Evolutionary conservation across 2,888 invertebrate genomes (phyloP).

Genomic region (Pheosia tremula): DNA sequence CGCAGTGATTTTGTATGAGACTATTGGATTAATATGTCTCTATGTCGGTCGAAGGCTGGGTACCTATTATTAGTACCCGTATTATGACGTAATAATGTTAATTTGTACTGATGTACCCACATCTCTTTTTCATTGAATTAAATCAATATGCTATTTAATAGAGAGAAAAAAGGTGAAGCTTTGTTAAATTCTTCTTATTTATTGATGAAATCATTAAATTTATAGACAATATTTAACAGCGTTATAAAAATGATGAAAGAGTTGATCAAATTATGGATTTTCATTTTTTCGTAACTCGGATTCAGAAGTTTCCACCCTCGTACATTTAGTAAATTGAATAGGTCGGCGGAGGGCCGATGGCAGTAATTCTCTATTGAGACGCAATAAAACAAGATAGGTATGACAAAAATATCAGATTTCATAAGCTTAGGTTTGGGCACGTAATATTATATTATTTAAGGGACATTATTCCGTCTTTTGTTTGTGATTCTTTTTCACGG

Average conservation of each 20-base stretch:
- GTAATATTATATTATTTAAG: slow-evolving; percentile 81
- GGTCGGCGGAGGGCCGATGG: slow-evolving; percentile 57
- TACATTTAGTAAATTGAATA: slow-evolving; percentile 67
- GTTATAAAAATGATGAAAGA: slow-evolving; percentile 23
- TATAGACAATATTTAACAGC: slow-evolving; percentile 25
- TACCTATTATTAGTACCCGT: slow-evolving; percentile 16
- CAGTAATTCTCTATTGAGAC: slow-evolving; percentile 73
- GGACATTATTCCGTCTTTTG: slow-evolving; percentile 77
- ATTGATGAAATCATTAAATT: slow-evolving; percentile 20
- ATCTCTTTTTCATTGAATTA: neutral
- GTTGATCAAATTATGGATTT: slow-evolving; percentile 32
- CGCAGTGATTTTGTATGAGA: slow-evolving; percentile 70
- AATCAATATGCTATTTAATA: neutral
- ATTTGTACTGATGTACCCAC: neutral
- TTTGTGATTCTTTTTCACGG: slow-evolving; percentile 62
- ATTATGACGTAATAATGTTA: neutral
- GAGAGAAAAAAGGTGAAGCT: slow-evolving; percentile 5
- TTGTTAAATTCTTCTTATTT: slow-evolving; percentile 13
- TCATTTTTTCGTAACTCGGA: slow-evolving; percentile 24
- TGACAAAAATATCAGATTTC: slow-evolving; percentile 85
- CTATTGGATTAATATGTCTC: slow-evolving; percentile 74
- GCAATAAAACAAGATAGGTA: slow-evolving; percentile 83
- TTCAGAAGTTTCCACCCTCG: slow-evolving; percentile 50
- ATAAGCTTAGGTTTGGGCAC: slow-evolving; percentile 82
- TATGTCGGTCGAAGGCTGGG: slow-evolving; percentile 34